A percentile compares a stretch with the other conserved stretches of the same genome.
phyloP scores from a whole-genome alignment of 2,888 invertebrate species.

The Drosophila limbata region DNA sequence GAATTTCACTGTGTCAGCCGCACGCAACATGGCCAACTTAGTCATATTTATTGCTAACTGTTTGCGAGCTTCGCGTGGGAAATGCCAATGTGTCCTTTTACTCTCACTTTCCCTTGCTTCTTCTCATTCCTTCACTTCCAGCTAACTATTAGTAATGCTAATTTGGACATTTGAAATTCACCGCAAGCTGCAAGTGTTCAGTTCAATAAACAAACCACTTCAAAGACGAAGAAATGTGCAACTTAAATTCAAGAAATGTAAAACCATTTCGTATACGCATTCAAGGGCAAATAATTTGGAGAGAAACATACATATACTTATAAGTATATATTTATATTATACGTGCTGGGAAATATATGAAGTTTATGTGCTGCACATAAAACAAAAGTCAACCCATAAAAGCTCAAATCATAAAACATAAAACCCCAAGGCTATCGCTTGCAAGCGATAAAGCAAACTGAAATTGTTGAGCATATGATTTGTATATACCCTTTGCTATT shows the following conservation, averaged over 20 bases:
- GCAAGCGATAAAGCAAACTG: neutral
- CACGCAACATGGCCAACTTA: conserved; percentile 42
- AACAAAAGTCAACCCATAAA: conserved; percentile 63
- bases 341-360: conserved; percentile 14
- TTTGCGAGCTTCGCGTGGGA: conserved; percentile 40
- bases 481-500: conserved; percentile 24
- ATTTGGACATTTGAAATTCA: conserved; percentile 37
- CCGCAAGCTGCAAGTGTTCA: conserved; percentile 22
- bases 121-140: neutral
- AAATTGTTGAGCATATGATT: neutral
- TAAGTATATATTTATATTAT: conserved; percentile 11
- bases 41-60: conserved; percentile 7
- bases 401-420: conserved; percentile 51
- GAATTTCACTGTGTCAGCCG: conserved; percentile 31
- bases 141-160: conserved; percentile 45
- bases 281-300: neutral
- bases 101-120: neutral
- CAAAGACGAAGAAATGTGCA: conserved; percentile 32
- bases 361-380: conserved; percentile 70
- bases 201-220: conserved; percentile 26
- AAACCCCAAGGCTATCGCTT: conserved; percentile 29
- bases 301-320: neutral
- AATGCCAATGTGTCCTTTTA: conserved; percentile 40
- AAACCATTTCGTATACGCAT: conserved; percentile 19
- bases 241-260: neutral